Evolutionary conservation across 1,140 invertebrate genomes (phyloP).

Genomic region (Pantala flavescens): DNA sequence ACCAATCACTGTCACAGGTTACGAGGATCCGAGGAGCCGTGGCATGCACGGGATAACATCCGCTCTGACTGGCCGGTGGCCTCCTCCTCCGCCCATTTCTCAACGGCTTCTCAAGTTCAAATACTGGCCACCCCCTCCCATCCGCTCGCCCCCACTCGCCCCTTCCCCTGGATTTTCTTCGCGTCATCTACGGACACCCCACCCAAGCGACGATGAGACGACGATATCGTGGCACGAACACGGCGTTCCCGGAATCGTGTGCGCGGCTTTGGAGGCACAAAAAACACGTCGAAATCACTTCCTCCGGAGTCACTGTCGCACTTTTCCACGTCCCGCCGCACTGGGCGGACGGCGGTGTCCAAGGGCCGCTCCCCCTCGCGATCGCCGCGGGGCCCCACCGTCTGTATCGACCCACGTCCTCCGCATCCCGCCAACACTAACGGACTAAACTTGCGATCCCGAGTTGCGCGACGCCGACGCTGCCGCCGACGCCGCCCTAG

Average conservation of each 20-base stretch:
- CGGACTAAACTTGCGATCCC: not conserved
- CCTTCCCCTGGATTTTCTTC: not conserved
- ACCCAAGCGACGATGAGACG: not conserved
- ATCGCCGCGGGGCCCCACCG: too few species aligned
- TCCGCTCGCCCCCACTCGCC: not conserved
- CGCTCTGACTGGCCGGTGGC: not conserved
- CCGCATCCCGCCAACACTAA: not conserved
- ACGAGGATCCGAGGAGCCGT: too few species aligned
- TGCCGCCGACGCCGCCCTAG: not conserved
- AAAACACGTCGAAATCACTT: too few species aligned
- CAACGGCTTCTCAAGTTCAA: conserved; percentile 8
- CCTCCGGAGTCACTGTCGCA: too few species aligned
- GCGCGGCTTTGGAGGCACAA: too few species aligned
- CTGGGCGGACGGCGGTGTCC: too few species aligned
- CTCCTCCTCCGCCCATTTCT: conserved; percentile 6
- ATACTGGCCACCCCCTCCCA: not conserved
- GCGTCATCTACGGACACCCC: not conserved
- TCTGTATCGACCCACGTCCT: too few species aligned
- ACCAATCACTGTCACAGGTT: too few species aligned
- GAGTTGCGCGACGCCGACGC: not conserved
- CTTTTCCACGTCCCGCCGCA: too few species aligned
- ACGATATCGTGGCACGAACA: too few species aligned
- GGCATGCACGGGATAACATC: not conserved
- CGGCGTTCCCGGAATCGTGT: too few species aligned
- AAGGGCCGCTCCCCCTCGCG: too few species aligned